Evolutionary conservation across 2,113 vertebrate species (phyloP), one percentile per base, ranked within the genome.

Genomic region (Delphinus delphis): DNA sequence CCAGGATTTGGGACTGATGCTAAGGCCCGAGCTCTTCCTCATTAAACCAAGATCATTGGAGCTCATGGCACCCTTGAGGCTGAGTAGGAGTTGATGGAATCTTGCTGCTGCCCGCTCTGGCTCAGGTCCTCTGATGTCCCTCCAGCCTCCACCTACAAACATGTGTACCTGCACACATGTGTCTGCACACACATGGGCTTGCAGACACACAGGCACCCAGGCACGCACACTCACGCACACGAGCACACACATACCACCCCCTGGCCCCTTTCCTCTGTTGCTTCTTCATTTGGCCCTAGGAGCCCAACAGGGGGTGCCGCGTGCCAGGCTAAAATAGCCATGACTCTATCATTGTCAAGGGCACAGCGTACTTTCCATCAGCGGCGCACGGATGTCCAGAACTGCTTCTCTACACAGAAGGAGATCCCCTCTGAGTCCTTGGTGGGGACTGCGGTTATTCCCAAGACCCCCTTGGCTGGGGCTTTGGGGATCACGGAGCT

Each of bases 341-440:
- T 68, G 58, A 5, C 36, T 38, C 79, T 36, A 1, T 74, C 41
- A 3, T 74, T 90, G 73, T 80, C 94, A 86, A 63, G 93, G 76
- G 47, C 3, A 0, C 7, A 0, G 4, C 1, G 9, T 1, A 6
- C 50, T 65, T 41, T 12, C 95, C 70, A 26, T 67, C 71, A 33
- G 15, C 0, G 8, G 33, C 0, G 0, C 8, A 0, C 0, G 0
- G 63, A 74, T 31, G 33, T 20, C 82, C 76, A 36, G 26, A 73
- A 7, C 31, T 38, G 33, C 60, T 62, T 67, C 76, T 76, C 3
- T 36, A 15, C 77, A 15, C 76, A 20, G 58, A 6, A 2, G 50
- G 94, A n/a, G 73, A 1, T 47, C 62, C 28, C 65, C 33, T 3
- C n/a, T 0, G 0, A 63, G 74, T 14, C 36, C 21, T 31, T 1